Percentiles rank a stretch among this genome's conserved stretches.
Conservation (phyloP, 2,888 invertebrate genomes). For the Napeogenes inachia region DNA sequence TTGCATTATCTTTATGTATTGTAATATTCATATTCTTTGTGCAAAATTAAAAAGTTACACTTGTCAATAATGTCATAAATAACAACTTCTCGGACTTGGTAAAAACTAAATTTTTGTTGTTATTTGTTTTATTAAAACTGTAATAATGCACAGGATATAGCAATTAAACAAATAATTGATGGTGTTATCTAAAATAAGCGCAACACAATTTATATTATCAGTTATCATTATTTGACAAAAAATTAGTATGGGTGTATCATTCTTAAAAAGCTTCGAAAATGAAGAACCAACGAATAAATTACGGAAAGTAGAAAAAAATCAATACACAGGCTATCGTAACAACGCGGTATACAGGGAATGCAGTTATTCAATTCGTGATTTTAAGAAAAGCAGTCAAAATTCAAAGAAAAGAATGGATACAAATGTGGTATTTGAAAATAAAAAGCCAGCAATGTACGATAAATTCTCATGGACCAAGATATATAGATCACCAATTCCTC, state of each 20-base stretch:
- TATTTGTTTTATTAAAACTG: no score
- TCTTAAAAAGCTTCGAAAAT: constrained; percentile 21
- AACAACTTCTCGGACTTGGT: no score
- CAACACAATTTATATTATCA: no score
- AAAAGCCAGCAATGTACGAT: constrained; percentile 28
- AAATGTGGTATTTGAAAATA: constrained; percentile 14
- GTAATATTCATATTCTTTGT: no score
- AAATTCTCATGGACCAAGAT: constrained; percentile 52
- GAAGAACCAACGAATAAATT: constrained; percentile 21
- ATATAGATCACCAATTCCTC: constrained; percentile 42
- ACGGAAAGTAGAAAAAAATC: constrained; percentile 11
- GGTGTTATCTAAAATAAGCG: no score
- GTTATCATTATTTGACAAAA: not conserved
- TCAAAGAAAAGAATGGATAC: constrained; percentile 10
- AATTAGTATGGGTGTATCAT: constrained; percentile 32
- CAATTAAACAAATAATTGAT: not conserved
- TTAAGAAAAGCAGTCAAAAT: constrained; percentile 24
- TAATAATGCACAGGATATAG: not conserved
- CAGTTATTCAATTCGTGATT: constrained; percentile 36
- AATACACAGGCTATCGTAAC: constrained; percentile 20
- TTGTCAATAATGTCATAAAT: not conserved
- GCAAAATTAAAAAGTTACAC: not conserved
- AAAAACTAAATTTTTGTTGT: no score
- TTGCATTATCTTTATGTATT: not conserved
- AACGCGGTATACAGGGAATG: constrained; percentile 54